Percentiles rank a stretch among this genome's conserved stretches.
phyloP scores from a whole-genome alignment of 2,888 invertebrate genomes.

The Hesperia comma region DNA sequence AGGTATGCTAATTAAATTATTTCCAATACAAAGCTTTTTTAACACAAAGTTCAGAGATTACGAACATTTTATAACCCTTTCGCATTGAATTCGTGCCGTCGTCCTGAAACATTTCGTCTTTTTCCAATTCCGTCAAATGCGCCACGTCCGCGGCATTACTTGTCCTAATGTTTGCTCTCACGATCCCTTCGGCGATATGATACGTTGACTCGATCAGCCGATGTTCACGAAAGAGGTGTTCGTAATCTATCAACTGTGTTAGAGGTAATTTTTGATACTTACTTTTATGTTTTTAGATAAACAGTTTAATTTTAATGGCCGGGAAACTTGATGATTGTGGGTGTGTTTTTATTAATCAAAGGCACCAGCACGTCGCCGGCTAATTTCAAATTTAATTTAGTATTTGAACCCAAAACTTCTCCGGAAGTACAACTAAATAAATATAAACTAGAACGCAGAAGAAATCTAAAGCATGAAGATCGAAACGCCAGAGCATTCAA shows the following conservation, averaged over 20 bases:
- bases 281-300: too few species aligned
- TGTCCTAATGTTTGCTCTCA: conserved; percentile 22
- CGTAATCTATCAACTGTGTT: background rate
- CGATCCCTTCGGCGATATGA: conserved; percentile 21
- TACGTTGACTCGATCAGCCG: conserved; percentile 19
- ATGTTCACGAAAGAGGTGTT: background rate
- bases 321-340: too few species aligned
- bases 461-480: background rate
- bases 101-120: conserved; percentile 18
- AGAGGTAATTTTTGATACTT: background rate
- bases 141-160: conserved; percentile 26
- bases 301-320: too few species aligned
- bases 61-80: background rate
- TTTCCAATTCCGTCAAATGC: conserved; percentile 28
- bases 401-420: too few species aligned
- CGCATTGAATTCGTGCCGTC: conserved; percentile 17
- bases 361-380: too few species aligned
- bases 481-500: background rate
- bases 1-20: too few species aligned
- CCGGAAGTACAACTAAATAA: too few species aligned
- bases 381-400: too few species aligned
- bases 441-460: too few species aligned
- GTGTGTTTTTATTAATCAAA: too few species aligned
- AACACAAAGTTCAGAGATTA: background rate
- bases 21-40: too few species aligned